These are phyloP conservation scores for Lagopus leucura DNA, from an alignment of 2,113 vertebrate species.

Conservation along the genomic window DNA sequence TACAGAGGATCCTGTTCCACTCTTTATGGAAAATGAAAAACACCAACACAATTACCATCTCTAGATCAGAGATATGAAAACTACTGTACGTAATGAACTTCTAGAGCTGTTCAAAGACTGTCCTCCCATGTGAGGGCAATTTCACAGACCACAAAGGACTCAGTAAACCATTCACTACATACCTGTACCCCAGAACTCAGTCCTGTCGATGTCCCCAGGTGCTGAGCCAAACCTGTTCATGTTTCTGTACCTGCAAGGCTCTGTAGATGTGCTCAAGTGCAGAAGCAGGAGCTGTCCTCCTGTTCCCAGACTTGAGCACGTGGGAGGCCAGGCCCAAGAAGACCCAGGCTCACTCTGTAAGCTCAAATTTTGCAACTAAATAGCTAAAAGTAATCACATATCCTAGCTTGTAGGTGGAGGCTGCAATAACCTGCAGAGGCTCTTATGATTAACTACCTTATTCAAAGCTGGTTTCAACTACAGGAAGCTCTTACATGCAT, in stretches of 20 bases:
- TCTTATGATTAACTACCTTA: neutral
- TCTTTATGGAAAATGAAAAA: neutral
- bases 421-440: neutral
- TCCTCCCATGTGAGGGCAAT: neutral
- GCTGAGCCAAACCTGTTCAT: neutral
- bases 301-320: fast-evolving
- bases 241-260: neutral
- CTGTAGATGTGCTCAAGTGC: neutral
- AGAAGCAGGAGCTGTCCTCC: neutral
- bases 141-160: neutral
- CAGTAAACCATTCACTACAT: neutral
- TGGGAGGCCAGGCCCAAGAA: neutral
- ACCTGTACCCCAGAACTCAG: neutral
- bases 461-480: neutral
- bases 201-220: neutral
- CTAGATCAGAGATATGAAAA: neutral
- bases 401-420: neutral
- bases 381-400: neutral
- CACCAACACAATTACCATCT: fast-evolving
- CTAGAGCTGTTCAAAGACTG: neutral
- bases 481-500: neutral
- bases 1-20: neutral
- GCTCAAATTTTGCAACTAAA: neutral
- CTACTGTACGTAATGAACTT: neutral
- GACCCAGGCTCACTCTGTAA: neutral